These are phyloP conservation scores for Glaucidium brasilianum DNA, from an alignment of 2,113 vertebrate genomes.

Conservation along the genomic window DNA sequence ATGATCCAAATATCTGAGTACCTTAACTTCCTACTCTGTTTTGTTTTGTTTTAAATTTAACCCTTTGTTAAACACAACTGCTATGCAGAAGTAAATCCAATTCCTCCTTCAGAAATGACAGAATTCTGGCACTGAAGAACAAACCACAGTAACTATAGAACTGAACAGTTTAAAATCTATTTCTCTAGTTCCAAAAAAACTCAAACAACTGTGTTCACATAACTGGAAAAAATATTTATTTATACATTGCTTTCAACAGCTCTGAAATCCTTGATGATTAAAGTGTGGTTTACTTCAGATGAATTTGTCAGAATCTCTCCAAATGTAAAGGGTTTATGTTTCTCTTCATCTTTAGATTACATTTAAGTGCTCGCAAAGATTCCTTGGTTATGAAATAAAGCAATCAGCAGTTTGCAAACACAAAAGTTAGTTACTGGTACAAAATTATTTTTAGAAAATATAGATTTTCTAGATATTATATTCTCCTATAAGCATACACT, in stretches of 20 bases:
- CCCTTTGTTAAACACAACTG: background rate
- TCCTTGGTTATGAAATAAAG: background rate
- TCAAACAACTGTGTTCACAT: background rate
- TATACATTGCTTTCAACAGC: background rate
- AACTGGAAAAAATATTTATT: background rate
- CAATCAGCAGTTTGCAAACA: background rate
- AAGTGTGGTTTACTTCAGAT: background rate
- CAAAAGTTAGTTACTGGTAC: background rate
- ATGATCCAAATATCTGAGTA: background rate
- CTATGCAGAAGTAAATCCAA: background rate
- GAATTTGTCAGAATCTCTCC: background rate
- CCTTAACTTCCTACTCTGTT: background rate
- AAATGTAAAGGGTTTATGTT: background rate
- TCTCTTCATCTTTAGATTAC: background rate
- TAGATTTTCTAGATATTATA: background rate
- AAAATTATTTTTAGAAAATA: background rate
- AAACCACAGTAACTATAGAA: background rate
- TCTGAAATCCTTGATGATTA: background rate
- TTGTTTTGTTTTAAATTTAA: background rate
- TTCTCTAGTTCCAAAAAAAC: background rate
- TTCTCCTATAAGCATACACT: background rate
- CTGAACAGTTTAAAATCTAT: background rate
- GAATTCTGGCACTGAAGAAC: background rate
- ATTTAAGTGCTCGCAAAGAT: background rate
- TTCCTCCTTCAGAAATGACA: background rate